These are phyloP conservation scores for Lacerta agilis DNA, from an alignment of 2,797 vertebrate species.

Conservation along the genomic window DNA sequence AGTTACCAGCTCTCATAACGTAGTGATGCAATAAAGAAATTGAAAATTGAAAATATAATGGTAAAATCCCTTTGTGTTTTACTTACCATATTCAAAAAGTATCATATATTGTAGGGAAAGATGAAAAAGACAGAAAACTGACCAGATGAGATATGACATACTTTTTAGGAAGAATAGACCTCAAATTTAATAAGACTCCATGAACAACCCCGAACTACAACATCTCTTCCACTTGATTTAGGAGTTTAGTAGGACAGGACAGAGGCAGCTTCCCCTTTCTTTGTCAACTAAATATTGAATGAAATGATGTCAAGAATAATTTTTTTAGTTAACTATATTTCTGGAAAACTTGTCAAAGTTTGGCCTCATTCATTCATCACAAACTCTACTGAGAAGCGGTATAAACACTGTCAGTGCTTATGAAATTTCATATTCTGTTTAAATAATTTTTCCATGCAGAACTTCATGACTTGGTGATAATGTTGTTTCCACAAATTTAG, in stretches of 20 bases:
- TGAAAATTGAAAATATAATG: too few species aligned
- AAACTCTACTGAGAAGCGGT: conserved; percentile 37
- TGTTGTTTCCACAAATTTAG: conserved; percentile 7
- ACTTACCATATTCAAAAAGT: neutral
- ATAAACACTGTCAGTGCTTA: conserved; percentile 55
- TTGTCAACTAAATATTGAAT: conserved; percentile 39
- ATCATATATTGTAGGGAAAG: neutral
- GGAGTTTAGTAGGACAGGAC: conserved; percentile 6
- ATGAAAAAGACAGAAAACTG: neutral
- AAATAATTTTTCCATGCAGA: conserved; percentile 46
- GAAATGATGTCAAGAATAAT: conserved; percentile 45
- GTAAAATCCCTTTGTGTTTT: neutral
- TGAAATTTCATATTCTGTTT: conserved; percentile 58
- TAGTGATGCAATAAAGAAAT: neutral
- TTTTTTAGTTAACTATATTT: conserved; percentile 31
- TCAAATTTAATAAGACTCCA: neutral
- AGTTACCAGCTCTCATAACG: neutral
- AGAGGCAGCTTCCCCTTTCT: neutral
- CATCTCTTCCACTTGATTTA: neutral
- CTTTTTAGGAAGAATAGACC: neutral
- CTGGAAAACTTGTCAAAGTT: conserved; percentile 52
- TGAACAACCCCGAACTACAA: neutral
- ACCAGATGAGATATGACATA: neutral
- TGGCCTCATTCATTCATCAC: conserved; percentile 36
- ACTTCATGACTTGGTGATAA: conserved; percentile 54